Base-by-base conservation (phyloP, 2,113 vertebrate species). In the Lophochroa leadbeateri region DNA sequence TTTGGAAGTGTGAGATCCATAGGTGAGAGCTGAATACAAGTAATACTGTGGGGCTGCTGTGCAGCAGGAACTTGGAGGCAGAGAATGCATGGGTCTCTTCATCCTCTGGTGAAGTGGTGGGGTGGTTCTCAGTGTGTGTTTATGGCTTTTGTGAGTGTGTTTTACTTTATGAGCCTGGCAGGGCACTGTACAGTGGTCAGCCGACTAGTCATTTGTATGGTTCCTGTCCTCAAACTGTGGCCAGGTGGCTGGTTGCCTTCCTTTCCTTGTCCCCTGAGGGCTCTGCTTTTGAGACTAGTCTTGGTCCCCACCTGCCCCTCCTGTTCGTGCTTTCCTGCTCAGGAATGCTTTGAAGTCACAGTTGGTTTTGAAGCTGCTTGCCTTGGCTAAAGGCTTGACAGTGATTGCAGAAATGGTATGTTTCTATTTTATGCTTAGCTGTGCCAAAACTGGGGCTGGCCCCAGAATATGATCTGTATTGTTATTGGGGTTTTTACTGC, bases 341-440 rank as follows among this genome's bases (percentile, higher is more conserved):
- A 57, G 92, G 94, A 96, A 96, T 93, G 92, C 88, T 96, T 96
- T 96, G 94, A 93, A 95, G 86, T 88, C 79, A 23, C 74, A 92
- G 23, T 70, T 92, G 92, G 83, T 83, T 95, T 92, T 94, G 82
- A 95, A 94, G 72, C 4, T 1, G 80, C 91, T 95, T 97, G 88
- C 72, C 88, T 93, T 92, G 82, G 81, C 94, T 52, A 20, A 74
- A 91, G 35, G 86, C 55, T 92, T 94, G 90, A 88, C 90, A 93
- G 35, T 74, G 50, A 86, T 86, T 86, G 80, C 65, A 92, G 81
- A 93, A 94, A 84, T 88, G 24, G 3, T 46, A 19, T 93, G 47
- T 90, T 95, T 90, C 68, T 88, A 1, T 92, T 88, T 74, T 84
- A 46, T 5, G 20, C 44, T 72, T 77, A 49, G 68, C 71, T 88